Evolutionary conservation across 2,113 vertebrate genomes (phyloP), one percentile per base, ranked within the genome.

Genomic region (Trematomus loennbergii): DNA sequence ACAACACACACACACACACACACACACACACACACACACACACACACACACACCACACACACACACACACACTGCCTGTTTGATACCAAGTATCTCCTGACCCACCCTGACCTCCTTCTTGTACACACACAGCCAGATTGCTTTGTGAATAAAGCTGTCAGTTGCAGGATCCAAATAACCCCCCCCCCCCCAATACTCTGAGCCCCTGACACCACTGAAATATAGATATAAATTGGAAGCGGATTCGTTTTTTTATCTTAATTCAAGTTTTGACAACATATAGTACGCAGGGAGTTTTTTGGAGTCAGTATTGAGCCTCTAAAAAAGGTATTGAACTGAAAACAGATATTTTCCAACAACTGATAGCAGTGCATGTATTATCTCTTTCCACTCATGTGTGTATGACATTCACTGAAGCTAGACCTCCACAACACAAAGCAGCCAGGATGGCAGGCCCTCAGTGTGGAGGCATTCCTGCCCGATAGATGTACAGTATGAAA

Each of bases 91-190:
- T 85, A 87, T 95, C 94, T 92, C 92, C 95, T 97, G 97, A 98
- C 97, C 96, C 82, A 94, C 90, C 94, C 87, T 95, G 96, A 96
- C 96, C 97, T 94, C 94, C 93, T 91, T 93, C 96, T 91, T 96
- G 96, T 96, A 96, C 96, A 96, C 95, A 95, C 95, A 95, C 94
- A 95, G 91, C 96, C 96, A 97, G 97, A 99, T 99, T 99, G 97
- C 97, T 98, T 97, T 96, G 95, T 96, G 97, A 97, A 98, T 99
- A 99, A 98, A 99, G 96, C 97, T 98, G 98, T 98, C 97, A 96
- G 96, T 97, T 96, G 95, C 95, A 96, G 95, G 93, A 95, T 96
- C 94, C 95, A 96, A 96, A 97, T 98, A 97, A 98, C 97, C 94
- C 93, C 94, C 93, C 94, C 96, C 95, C 94, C 93, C 94, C 96